phyloP scores from a whole-genome alignment of 2,888 invertebrate species.

The Tricholauxania praeusta region DNA sequence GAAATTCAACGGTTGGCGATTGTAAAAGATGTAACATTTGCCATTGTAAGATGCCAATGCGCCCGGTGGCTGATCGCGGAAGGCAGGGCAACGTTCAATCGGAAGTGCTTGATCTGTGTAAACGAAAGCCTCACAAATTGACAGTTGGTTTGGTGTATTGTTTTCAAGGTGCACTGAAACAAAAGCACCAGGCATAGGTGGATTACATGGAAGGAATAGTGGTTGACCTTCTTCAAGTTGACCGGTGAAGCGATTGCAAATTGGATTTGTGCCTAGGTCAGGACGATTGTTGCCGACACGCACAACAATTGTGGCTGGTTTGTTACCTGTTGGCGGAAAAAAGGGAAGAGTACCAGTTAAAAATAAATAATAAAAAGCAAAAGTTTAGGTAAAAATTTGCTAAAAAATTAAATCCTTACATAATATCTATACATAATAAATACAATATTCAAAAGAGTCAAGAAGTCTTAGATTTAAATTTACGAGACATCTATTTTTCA shows the following conservation, averaged over 20 bases:
- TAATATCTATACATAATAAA: too few relatives aligned
- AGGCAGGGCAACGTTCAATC: slow-evolving; percentile 92
- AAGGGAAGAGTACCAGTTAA: background rate
- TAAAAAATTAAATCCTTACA: too few relatives aligned
- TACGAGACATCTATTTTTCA: too few relatives aligned
- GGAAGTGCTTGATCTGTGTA: slow-evolving; percentile 93
- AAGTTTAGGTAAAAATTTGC: too few relatives aligned
- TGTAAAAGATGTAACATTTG: slow-evolving; percentile 95
- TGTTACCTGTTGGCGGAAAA: slow-evolving; percentile 71
- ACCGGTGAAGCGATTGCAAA: slow-evolving; percentile 91
- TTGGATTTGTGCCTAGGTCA: slow-evolving; percentile 90
- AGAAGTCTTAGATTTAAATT: too few relatives aligned
- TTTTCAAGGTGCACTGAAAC: slow-evolving; percentile 92
- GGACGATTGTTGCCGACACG: slow-evolving; percentile 94
- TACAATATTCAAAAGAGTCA: too few relatives aligned
- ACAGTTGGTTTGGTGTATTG: slow-evolving; percentile 79
- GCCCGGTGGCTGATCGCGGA: slow-evolving; percentile 92
- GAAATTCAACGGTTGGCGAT: slow-evolving; percentile 84
- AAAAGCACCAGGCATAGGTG: slow-evolving; percentile 95
- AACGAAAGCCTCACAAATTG: slow-evolving; percentile 93
- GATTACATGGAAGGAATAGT: slow-evolving; percentile 91
- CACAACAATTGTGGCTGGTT: slow-evolving; percentile 88
- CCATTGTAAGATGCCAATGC: slow-evolving; percentile 94
- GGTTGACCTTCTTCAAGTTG: slow-evolving; percentile 90
- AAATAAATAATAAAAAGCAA: background rate